Conservation (phyloP, 2,797 vertebrate species). For the Sciurus vulgaris region DNA sequence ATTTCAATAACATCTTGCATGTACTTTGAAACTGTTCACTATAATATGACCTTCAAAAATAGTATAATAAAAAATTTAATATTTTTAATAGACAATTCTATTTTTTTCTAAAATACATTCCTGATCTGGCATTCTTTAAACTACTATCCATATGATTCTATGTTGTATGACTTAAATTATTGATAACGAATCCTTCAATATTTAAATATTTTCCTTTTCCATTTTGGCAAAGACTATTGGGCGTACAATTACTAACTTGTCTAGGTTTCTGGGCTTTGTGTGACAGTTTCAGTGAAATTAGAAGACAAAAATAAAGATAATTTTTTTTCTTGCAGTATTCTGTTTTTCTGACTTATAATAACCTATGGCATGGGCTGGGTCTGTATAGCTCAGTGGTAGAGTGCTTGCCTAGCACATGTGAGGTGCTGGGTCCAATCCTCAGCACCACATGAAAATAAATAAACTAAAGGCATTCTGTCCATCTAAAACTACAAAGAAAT, state of each 20-base stretch:
- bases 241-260: not conserved
- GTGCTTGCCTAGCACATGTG: no score
- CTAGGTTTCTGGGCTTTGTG: constrained; percentile 13
- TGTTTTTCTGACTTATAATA: not conserved
- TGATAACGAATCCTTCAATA: constrained; percentile 31
- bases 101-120: constrained; percentile 52
- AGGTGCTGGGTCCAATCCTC: no score
- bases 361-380: no score
- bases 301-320: not conserved
- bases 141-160: not conserved
- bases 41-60: constrained; percentile 8
- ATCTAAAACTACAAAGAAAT: no score
- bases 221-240: not conserved
- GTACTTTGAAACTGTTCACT: constrained; percentile 47
- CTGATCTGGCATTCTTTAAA: not conserved
- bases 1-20: constrained; percentile 67
- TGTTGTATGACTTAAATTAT: not conserved
- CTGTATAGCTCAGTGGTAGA: no score
- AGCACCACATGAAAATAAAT: no score
- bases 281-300: not conserved
- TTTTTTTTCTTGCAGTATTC: constrained; percentile 52
- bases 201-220: constrained; percentile 27
- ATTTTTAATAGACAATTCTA: constrained; percentile 9
- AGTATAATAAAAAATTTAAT: not conserved
- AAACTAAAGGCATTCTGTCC: no score